Evolutionary conservation across 1,140 invertebrate genomes (phyloP).

Genomic region (Drosophila pachea): DNA sequence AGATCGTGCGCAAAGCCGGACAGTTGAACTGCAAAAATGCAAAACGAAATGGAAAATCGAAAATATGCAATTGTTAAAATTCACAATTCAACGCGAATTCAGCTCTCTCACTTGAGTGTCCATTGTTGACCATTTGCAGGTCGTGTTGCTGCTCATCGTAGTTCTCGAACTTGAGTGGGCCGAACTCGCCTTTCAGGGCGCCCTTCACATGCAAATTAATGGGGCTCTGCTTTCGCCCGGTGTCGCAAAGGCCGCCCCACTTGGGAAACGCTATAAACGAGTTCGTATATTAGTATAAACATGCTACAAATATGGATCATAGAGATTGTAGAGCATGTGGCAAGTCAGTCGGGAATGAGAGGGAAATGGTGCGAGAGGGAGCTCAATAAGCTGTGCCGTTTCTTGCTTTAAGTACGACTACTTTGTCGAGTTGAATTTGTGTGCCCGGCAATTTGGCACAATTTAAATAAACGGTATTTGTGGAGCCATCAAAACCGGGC

Average conservation of each 20-base stretch:
- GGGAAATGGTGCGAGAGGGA: no score
- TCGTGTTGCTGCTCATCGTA: slow-evolving; percentile 72
- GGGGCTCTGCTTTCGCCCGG: slow-evolving; percentile 79
- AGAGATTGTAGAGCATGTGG: background rate
- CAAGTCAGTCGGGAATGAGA: no score
- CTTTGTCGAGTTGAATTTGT: slow-evolving; percentile 43
- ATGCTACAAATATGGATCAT: background rate
- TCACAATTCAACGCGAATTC: no score
- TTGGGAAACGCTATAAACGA: slow-evolving; percentile 65
- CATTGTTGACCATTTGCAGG: slow-evolving; percentile 79
- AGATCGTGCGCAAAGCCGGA: slow-evolving; percentile 75
- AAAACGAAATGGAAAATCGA: background rate
- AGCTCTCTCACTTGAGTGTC: slow-evolving; percentile 79
- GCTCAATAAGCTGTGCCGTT: background rate
- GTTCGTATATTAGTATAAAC: background rate
- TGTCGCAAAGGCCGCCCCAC: slow-evolving; percentile 79
- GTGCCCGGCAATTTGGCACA: slow-evolving; percentile 65
- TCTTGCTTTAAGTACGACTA: slow-evolving; percentile 11
- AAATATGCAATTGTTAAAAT: no score
- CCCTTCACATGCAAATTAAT: slow-evolving; percentile 76
- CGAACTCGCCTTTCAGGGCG: slow-evolving; percentile 71
- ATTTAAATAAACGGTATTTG: slow-evolving; percentile 49
- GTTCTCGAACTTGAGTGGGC: slow-evolving; percentile 73
- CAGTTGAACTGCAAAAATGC: slow-evolving; percentile 76
- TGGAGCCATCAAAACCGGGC: slow-evolving; percentile 18